These are phyloP conservation scores for Balaenoptera acutorostrata DNA, from an alignment of 2,113 vertebrate genomes.

Conservation along the genomic window DNA sequence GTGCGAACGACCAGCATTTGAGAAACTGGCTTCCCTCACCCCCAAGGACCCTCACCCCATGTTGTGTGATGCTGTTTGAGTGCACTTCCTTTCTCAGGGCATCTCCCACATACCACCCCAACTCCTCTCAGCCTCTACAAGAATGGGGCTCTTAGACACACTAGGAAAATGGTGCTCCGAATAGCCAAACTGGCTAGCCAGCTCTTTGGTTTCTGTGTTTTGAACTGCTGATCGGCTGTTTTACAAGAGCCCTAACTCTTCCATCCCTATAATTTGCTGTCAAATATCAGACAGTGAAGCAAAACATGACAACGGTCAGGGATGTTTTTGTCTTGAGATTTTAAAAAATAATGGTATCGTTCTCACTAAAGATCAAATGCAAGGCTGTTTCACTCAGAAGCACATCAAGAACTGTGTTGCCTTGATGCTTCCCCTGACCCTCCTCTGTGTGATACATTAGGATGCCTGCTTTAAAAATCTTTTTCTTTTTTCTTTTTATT, in stretches of 20 bases:
- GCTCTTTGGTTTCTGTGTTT: background rate
- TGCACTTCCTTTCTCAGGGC: background rate
- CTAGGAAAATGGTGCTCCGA: background rate
- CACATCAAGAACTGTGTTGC: background rate
- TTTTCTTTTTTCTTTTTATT: background rate
- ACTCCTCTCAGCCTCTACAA: background rate
- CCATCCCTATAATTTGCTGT: constrained; percentile 34
- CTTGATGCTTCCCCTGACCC: background rate
- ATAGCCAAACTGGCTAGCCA: background rate
- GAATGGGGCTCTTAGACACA: background rate
- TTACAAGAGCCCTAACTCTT: background rate
- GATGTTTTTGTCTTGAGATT: constrained; percentile 18
- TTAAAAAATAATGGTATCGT: constrained; percentile 26
- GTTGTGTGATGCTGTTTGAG: background rate
- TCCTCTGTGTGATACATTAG: background rate
- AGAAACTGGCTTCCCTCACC: background rate
- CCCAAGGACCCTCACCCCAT: too few species aligned
- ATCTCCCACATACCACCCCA: fast-evolving
- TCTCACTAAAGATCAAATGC: background rate
- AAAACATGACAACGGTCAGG: constrained; percentile 32
- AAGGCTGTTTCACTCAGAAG: background rate
- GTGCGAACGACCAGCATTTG: background rate
- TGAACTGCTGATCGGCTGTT: background rate
- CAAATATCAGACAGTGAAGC: constrained; percentile 23
- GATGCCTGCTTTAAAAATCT: background rate